These are phyloP conservation scores for Sinelater perroti DNA, from an alignment of 2,888 invertebrate genomes.

Conservation along the genomic window DNA sequence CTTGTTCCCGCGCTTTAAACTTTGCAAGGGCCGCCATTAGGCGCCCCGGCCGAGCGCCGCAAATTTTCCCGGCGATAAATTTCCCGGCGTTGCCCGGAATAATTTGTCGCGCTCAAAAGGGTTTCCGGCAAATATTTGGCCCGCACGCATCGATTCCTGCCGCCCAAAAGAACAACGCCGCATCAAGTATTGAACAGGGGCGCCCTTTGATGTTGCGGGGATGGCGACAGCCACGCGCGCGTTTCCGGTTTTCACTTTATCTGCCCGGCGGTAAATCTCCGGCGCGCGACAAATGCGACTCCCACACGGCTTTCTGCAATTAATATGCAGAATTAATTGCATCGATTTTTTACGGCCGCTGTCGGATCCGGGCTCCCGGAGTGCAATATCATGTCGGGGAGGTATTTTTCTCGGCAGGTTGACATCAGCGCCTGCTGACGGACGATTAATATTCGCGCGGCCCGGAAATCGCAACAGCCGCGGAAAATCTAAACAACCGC, in stretches of 20 bases:
- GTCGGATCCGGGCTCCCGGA: conserved; percentile 31
- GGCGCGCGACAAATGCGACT: conserved; percentile 3
- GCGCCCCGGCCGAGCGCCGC: too few species aligned
- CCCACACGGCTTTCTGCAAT: conserved; percentile 18
- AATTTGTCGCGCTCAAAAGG: too few species aligned
- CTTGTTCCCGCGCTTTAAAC: conserved; percentile 9
- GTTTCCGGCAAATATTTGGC: too few species aligned
- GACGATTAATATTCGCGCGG: conserved; percentile 26
- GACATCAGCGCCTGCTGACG: conserved; percentile 25
- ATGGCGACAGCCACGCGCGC: too few species aligned
- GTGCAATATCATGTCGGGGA: conserved; percentile 34
- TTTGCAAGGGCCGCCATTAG: background rate
- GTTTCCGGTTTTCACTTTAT: too few species aligned
- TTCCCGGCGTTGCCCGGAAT: too few species aligned
- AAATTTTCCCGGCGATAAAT: background rate
- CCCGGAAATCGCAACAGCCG: conserved; percentile 19
- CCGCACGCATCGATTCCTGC: too few species aligned
- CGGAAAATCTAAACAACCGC: conserved; percentile 4
- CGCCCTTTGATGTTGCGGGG: too few species aligned
- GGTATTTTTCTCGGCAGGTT: conserved; percentile 31
- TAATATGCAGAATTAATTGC: conserved; percentile 26
- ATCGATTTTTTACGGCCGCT: conserved; percentile 20
- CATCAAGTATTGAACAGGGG: too few species aligned
- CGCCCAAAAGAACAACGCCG: too few species aligned
- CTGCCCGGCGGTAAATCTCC: background rate